These are phyloP conservation scores for Cantharis flavilabris DNA, from an alignment of 2,888 invertebrate genomes.

Conservation along the genomic window DNA sequence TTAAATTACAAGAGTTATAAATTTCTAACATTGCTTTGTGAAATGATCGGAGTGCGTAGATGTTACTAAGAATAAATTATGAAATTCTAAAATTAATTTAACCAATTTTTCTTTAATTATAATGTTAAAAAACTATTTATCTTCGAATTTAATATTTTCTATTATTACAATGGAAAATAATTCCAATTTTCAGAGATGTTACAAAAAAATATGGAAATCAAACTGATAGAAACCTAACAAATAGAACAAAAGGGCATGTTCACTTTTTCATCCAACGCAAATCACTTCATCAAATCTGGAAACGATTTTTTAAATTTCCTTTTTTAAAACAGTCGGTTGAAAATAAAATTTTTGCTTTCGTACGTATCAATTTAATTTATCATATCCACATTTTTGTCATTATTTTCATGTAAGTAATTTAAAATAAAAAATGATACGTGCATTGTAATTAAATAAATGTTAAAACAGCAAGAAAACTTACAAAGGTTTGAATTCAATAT, in stretches of 20 bases:
- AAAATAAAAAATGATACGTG: background rate
- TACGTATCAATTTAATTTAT: background rate
- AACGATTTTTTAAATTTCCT: background rate
- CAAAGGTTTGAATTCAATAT: conserved; percentile 1
- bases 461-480: background rate
- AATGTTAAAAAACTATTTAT: background rate
- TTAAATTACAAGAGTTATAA: background rate
- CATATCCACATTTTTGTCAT: background rate
- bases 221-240: background rate
- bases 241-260: background rate
- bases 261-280: background rate
- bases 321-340: background rate
- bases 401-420: background rate
- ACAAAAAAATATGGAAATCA: background rate
- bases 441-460: background rate
- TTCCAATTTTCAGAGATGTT: background rate
- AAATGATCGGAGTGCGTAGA: background rate
- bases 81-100: background rate
- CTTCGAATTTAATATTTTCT: background rate
- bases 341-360: background rate
- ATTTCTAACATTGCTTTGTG: background rate
- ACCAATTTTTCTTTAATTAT: background rate
- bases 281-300: background rate
- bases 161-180: background rate
- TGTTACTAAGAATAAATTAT: background rate